Evolutionary conservation across 2,888 invertebrate genomes (phyloP), one percentile per base, ranked within the genome.

Genomic region (Steinernema hermaphroditum): DNA sequence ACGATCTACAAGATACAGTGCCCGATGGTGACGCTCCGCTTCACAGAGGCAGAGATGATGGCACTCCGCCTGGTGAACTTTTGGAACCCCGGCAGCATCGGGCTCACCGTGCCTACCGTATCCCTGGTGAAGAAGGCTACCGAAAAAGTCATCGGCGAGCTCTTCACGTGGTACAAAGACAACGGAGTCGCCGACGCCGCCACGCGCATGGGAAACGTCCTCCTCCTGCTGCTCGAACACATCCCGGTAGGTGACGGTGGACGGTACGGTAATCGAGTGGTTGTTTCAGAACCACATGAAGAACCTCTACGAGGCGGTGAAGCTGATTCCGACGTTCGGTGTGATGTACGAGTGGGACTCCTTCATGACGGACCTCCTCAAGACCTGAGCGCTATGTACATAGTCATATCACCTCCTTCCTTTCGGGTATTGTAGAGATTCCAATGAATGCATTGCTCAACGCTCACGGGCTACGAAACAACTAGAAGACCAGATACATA

Each of bases 341-440:
- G 74, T 77, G 72, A 82, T 83, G 80, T 80, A 79, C 68, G 82
- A 82, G 71, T 84, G 84, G 84, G 83, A 85, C 70, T 71, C 73
- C 2, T 84, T 83, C 68, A 81, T 84, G 79, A 78, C 78, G 34
- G 83, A 83, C 69, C 75, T 83, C 9, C 76, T 82, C 24, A 54
- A 54, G 54, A 54, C 27, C 19, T 54, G 54, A 54, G 2, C 27
- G 14, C 16, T 24, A 27, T 54, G 54, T 54, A 54, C 54, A 54
- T 54, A 54, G 46, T 12, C 54, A 54, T 54, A 54, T 54, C 54
- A 54, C 54, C 54, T 54, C 54, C 24, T 54, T 4, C 16, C 27
- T 8, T 54, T 54, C 54, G 54, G 54, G 54, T 54, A 46, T 37
- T 19, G 22, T 46, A 19, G 46, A 46, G 46, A 46, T 46, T 46